Conservation (phyloP, 2,113 vertebrate genomes). For the Gadus chalcogrammus region DNA sequence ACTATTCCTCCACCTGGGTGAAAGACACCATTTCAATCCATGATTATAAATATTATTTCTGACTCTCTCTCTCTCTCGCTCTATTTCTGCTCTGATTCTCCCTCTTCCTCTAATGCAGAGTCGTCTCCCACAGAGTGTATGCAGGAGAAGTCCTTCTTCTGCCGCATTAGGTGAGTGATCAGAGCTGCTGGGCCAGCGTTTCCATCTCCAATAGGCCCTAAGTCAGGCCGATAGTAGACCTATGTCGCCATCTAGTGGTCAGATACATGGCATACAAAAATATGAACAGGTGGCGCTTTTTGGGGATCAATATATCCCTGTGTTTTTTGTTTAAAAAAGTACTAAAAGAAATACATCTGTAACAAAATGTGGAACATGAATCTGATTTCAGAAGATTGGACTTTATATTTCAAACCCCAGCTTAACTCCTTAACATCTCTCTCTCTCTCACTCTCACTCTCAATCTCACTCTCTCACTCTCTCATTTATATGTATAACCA, state of each 20-base stretch:
- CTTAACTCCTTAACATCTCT: too few species aligned
- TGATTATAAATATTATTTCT: background rate
- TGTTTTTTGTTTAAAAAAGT: too few species aligned
- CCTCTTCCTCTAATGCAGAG: constrained; percentile 63
- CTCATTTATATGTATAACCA: too few species aligned
- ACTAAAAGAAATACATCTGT: too few species aligned
- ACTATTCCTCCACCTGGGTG: background rate
- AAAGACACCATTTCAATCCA: background rate
- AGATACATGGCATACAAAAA: background rate
- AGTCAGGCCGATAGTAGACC: constrained; percentile 19
- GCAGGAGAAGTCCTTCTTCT: constrained; percentile 98
- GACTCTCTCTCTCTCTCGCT: constrained; percentile 16
- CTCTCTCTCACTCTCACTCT: too few species aligned
- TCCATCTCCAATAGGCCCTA: constrained; percentile 32
- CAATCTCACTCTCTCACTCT: too few species aligned
- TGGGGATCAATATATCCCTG: too few species aligned
- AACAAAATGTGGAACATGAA: too few species aligned
- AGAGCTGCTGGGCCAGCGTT: constrained; percentile 29
- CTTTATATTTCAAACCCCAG: too few species aligned
- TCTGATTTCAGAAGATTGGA: too few species aligned
- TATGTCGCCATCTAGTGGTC: constrained; percentile 31
- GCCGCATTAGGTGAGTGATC: constrained; percentile 88
- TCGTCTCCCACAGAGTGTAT: constrained; percentile 84
- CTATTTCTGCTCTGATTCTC: constrained; percentile 28
- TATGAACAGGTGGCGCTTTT: too few species aligned